Evolutionary conservation across 1,140 invertebrate genomes (phyloP), one percentile per base, ranked within the genome.

Genomic region (Drosophila teissieri): DNA sequence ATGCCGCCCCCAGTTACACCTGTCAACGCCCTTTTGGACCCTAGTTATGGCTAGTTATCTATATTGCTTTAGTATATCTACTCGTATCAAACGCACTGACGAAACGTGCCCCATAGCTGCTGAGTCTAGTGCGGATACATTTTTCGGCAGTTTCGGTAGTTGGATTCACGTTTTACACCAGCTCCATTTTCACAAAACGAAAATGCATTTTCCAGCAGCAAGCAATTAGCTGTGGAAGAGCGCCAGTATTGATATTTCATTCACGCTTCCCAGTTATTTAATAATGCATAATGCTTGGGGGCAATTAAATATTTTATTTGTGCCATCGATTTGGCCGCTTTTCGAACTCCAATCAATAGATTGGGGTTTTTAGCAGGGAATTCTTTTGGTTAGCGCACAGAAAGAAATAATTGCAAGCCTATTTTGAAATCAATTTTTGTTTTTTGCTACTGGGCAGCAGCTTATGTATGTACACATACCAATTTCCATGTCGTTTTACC

Each of bases 321-420:
- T 82, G 78, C 57, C 82, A 86, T 74, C 82, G 78, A 88, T 78
- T 85, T 63, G 81, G 82, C 67, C 82, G 81, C 67, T 78, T 85
- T 67, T 46, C 44, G 36, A 53, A 70, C 77, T 40, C 15, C 58
- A 40, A 78, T 81, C 82, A 69, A 86, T 85, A 81, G 68, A 22
- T 61, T 22, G 39, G 15, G 17, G 4, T 24, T 44, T 42, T 22
- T 56, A 44, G 72, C 55, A 49, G 36, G 36, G 14, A 73, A 73
- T 63, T 62, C 63, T 54, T 54, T 45, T 11, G 10, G 4, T 17
- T 11, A 12, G 42, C 42, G 42, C 42, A 45, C 15, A 12, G 42
- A 5, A 3, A 45, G 8, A 19, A 45, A 45, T 10, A 45, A 19
- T 19, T 45, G 3, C 10, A 3, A 19, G 19, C 19, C 2, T 7